phyloP scores from a whole-genome alignment of 1,140 invertebrate genomes.

The Papilio helenus region DNA sequence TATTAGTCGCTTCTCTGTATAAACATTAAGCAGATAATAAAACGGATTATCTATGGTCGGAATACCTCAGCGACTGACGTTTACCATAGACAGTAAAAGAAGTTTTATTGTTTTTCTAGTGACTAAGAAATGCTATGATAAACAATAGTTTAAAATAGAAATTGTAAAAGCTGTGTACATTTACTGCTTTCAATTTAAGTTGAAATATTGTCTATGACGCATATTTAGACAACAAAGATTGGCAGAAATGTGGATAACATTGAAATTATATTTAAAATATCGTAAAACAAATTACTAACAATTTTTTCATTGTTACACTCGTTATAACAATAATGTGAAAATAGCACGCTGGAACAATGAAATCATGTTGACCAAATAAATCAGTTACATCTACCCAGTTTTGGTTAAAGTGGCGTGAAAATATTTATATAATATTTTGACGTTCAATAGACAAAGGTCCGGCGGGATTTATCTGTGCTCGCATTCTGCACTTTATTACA shows the following conservation, averaged over 20 bases:
- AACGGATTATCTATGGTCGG: conserved; percentile 28
- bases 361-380: not conserved
- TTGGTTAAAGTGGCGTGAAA: not conserved
- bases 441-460: not conserved
- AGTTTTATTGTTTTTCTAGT: conserved; percentile 35
- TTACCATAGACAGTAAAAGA: conserved; percentile 36
- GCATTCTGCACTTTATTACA: conserved; percentile 40
- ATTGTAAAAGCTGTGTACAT: not conserved
- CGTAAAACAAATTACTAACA: not conserved
- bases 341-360: not conserved
- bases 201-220: not conserved
- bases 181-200: not conserved
- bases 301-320: not conserved
- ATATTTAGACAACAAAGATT: not conserved
- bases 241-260: not conserved
- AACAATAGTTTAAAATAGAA: conserved; percentile 22
- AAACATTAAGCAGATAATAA: conserved; percentile 30
- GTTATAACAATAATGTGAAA: not conserved
- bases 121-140: not conserved
- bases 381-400: not conserved
- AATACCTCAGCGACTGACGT: conserved; percentile 19
- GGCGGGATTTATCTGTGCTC: conserved; percentile 27
- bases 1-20: conserved; percentile 1
- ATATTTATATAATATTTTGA: not conserved
- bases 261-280: not conserved